Evolutionary conservation across 2,888 invertebrate genomes (phyloP).

Genomic region (Halocaridina rubra): DNA sequence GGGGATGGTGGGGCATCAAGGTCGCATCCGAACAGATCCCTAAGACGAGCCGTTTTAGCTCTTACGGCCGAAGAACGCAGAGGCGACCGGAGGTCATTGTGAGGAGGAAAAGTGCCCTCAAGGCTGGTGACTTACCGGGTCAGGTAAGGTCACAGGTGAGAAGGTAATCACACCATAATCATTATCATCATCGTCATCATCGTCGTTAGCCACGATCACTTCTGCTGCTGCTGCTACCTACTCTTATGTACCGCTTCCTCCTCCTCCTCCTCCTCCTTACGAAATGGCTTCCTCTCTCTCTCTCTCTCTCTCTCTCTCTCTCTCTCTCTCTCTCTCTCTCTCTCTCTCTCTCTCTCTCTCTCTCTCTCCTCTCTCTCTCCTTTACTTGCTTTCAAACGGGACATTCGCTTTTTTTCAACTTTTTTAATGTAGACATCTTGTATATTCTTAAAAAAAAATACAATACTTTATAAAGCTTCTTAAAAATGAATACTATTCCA

Average conservation of each 20-base stretch:
- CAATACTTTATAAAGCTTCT: no score
- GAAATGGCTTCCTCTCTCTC: neutral
- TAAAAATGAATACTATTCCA: no score
- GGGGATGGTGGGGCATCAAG: constrained; percentile 15
- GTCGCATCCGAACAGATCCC: constrained; percentile 21
- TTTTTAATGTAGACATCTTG: no score
- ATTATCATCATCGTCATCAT: neutral
- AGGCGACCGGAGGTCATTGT: neutral
- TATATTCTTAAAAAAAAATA: no score
- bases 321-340: neutral
- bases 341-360: neutral
- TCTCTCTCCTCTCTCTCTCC: neutral
- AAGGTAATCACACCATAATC: constrained; percentile 27
- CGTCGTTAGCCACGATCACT: neutral
- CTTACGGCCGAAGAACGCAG: neutral
- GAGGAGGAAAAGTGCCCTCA: neutral
- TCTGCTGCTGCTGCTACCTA: neutral
- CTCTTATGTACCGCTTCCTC: neutral
- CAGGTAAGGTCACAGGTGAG: constrained; percentile 55
- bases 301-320: neutral
- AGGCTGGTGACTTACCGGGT: constrained; percentile 51
- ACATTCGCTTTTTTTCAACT: no score
- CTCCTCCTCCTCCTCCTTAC: neutral
- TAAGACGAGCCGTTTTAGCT: neutral
- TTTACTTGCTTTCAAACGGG: no score